Conservation (phyloP, 2,797 vertebrate genomes). For the Muscicapa striata region DNA sequence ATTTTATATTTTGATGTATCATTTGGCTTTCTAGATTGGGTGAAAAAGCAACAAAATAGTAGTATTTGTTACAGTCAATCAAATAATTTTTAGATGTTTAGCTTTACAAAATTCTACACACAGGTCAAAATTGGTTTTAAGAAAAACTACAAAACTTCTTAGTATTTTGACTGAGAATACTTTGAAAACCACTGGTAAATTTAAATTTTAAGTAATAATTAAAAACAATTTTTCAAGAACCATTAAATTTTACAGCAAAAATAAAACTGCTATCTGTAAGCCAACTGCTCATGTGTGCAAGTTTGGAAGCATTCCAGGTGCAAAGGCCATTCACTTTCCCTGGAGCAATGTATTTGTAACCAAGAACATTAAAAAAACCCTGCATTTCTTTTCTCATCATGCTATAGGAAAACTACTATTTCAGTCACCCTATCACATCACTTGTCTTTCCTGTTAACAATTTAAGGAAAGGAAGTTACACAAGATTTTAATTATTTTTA, state of each 20-base stretch:
- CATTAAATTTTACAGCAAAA: slow-evolving; percentile 16
- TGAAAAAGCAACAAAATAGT: neutral
- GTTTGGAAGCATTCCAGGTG: slow-evolving; percentile 7
- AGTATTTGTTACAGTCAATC: neutral
- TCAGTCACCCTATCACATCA: neutral
- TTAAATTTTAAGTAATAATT: neutral
- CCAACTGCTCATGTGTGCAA: neutral
- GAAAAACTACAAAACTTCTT: neutral
- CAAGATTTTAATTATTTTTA: neutral
- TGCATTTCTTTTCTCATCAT: neutral
- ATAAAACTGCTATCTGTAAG: neutral
- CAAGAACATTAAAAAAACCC: neutral
- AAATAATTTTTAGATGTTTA: neutral
- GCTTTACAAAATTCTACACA: neutral
- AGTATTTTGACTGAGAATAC: neutral
- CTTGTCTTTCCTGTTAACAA: neutral
- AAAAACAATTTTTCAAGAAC: neutral
- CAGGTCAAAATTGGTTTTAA: neutral
- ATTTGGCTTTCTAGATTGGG: neutral
- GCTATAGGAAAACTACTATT: neutral
- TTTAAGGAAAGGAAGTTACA: neutral
- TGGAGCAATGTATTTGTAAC: neutral
- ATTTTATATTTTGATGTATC: neutral
- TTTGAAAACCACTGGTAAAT: neutral
- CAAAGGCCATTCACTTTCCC: neutral